Conservation (phyloP, 2,113 vertebrate species). For the Oncorhynchus nerka region DNA sequence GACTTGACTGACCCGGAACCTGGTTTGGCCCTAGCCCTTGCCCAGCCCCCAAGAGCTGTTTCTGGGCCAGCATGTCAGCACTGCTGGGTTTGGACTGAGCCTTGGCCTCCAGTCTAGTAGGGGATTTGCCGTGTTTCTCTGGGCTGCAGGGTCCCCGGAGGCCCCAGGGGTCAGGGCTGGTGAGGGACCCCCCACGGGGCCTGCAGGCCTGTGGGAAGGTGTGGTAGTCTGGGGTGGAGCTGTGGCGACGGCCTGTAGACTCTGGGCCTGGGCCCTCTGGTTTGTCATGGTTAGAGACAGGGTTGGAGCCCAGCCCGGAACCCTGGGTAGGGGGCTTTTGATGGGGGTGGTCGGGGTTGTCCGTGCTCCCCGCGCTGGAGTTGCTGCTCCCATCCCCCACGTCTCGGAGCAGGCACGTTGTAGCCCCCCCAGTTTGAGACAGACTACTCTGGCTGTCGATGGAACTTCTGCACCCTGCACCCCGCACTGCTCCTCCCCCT, state of each 20-base stretch:
- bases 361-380: conserved; percentile 90
- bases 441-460: conserved; percentile 90
- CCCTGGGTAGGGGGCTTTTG: conserved; percentile 80
- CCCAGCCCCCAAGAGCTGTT: conserved; percentile 43
- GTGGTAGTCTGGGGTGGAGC: conserved; percentile 85
- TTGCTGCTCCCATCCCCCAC: conserved; percentile 94
- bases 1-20: conserved; percentile 76
- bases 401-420: conserved; percentile 78
- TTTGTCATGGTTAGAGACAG: conserved; percentile 65
- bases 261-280: conserved; percentile 78
- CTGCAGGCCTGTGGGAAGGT: conserved; percentile 71
- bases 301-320: conserved; percentile 44
- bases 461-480: conserved; percentile 82
- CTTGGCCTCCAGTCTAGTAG: conserved; percentile 64
- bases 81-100: conserved; percentile 43
- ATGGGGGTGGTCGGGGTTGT: conserved; percentile 87
- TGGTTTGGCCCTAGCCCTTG: conserved; percentile 72
- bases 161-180: conserved; percentile 77
- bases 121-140: conserved; percentile 79
- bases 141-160: conserved; percentile 78
- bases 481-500: conserved; percentile 31
- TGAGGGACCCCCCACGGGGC: conserved; percentile 68
- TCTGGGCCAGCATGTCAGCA: conserved; percentile 60
- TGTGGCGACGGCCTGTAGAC: conserved; percentile 77
- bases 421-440: conserved; percentile 70